Conservation (phyloP, 2,113 vertebrate species). For the Tragelaphus strepsiceros region DNA sequence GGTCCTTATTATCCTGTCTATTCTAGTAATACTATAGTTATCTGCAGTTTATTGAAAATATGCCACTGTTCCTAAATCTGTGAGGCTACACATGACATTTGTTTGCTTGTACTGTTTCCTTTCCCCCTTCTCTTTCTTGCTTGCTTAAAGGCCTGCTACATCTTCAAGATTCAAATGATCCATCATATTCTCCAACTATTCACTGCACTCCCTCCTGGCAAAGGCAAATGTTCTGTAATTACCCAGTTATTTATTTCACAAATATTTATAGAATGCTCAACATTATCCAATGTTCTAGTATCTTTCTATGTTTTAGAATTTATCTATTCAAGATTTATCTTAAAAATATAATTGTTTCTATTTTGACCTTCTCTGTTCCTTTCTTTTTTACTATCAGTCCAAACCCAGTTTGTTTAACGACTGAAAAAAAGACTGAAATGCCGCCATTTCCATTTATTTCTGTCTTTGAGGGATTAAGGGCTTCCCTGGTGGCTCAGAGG, state of each 20-base stretch:
- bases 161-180: background rate
- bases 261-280: background rate
- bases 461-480: background rate
- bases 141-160: background rate
- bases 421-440: background rate
- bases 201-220: background rate
- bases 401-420: background rate
- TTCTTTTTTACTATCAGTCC: background rate
- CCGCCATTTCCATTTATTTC: background rate
- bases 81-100: background rate
- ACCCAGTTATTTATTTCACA: background rate
- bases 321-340: background rate
- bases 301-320: background rate
- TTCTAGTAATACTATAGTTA: background rate
- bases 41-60: background rate
- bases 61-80: background rate
- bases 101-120: background rate
- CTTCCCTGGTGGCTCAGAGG: no score
- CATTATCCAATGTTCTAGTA: background rate
- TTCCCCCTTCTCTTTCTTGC: no score
- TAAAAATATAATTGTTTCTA: background rate
- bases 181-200: background rate
- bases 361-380: background rate
- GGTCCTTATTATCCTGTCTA: background rate
- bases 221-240: background rate